Evolutionary conservation across 2,888 invertebrate genomes (phyloP).

Genomic region (Mystacides longicornis): DNA sequence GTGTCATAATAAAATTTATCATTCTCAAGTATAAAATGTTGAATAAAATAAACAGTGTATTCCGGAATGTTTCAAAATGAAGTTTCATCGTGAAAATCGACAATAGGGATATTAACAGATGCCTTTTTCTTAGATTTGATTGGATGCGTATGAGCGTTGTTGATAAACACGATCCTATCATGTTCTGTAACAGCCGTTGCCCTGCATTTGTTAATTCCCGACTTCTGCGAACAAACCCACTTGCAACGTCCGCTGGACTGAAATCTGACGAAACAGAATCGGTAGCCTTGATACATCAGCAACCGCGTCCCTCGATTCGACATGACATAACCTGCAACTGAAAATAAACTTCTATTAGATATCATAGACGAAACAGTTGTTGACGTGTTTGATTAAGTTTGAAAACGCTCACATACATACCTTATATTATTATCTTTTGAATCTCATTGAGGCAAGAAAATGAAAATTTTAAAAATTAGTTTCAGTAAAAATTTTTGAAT

Average conservation of each 20-base stretch:
- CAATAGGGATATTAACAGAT: constrained; percentile 14
- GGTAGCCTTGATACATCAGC: constrained; percentile 15
- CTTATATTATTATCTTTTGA: too few species aligned
- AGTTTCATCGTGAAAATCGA: constrained; percentile 5
- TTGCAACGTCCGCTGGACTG: constrained; percentile 14
- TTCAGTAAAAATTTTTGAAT: too few species aligned
- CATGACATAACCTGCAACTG: constrained; percentile 18
- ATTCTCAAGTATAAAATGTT: too few species aligned
- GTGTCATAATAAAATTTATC: too few species aligned
- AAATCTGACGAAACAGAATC: constrained; percentile 15
- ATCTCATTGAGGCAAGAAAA: too few species aligned
- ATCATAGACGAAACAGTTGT: background rate
- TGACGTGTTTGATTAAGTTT: too few species aligned
- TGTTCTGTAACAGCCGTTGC: constrained; percentile 14
- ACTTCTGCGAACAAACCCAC: constrained; percentile 19
- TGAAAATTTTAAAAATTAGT: too few species aligned
- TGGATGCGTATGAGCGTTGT: constrained; percentile 16
- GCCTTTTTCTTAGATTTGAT: constrained; percentile 10
- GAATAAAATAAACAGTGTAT: too few species aligned
- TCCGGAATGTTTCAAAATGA: too few species aligned
- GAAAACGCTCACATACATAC: too few species aligned
- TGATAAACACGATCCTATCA: constrained; percentile 12
- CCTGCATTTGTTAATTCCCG: constrained; percentile 12
- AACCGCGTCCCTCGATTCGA: constrained; percentile 14
- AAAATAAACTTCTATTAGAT: constrained; percentile 3